Evolutionary conservation across 2,797 vertebrate species (phyloP), one percentile per base, ranked within the genome.

Genomic region (Hyperoplus lanceolatus): DNA sequence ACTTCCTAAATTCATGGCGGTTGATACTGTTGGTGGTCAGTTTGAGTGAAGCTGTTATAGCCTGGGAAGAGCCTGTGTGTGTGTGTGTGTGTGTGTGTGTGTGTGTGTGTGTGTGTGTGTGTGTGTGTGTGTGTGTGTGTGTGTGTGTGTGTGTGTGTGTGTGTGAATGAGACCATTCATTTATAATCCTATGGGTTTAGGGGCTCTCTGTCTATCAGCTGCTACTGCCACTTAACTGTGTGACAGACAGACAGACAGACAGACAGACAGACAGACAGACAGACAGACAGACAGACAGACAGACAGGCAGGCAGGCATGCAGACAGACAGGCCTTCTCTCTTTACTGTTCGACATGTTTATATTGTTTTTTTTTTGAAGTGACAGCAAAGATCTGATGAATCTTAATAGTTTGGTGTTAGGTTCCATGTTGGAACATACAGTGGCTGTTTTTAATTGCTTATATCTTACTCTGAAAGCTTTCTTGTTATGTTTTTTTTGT

Each of bases 111-210:
- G 29, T 29, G 29, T 29, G 29, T 29, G 29, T 29, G 29, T 29
- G 29, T 29, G 29, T 29, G 29, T 29, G 29, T 29, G 29, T 29
- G 29, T 29, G 29, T 29, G 29, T 29, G 29, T 29, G 29, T 29
- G 29, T 29, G 29, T 29, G 29, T 29, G 29, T 29, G 29, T 29
- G 29, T 29, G 29, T 29, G 29, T 29, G 74, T 21, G 15, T 1
- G 79, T 62, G 62, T 91, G 89, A 92, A 91, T 77, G 86, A 82
- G 61, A 13, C 68, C 83, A 86, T 91, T 92, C 82, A 83, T 51
- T 83, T 83, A 0, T 90, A 85, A 92, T 92, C 89, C 82, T 29
- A 11, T 57, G 50, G 88, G 90, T 88, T 93, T 87, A 91, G 61
- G 45, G 42, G 29, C 29, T 29, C 51, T 56, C 67, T 21, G 80